phyloP scores from a whole-genome alignment of 2,888 invertebrate species.

The Stomorhina lunata region DNA sequence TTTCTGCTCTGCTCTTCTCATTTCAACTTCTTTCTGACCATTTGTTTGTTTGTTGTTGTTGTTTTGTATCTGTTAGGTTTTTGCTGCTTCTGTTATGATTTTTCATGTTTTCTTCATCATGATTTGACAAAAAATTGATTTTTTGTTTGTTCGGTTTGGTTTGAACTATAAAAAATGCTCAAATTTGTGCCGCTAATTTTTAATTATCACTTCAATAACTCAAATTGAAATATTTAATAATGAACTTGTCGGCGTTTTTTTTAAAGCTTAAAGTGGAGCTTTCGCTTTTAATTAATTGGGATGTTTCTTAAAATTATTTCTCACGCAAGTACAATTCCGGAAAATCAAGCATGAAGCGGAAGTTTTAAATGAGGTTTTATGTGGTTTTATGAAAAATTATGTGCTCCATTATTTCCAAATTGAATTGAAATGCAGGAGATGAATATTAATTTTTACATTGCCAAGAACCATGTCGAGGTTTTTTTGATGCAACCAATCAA shows the following conservation, averaged over 20 bases:
- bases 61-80: not conserved
- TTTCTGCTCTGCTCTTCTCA: not conserved
- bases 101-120: not conserved
- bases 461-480: no score
- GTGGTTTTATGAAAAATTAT: no score
- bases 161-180: not conserved
- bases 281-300: not conserved
- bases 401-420: no score
- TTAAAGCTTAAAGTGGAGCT: not conserved
- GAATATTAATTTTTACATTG: no score
- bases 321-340: not conserved
- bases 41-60: not conserved
- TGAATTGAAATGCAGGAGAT: no score
- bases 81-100: not conserved
- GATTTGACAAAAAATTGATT: not conserved
- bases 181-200: conserved; percentile 18
- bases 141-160: not conserved
- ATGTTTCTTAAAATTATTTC: not conserved
- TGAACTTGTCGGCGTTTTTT: not conserved
- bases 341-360: not conserved
- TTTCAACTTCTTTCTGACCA: not conserved
- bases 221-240: not conserved
- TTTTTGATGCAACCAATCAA: no score
- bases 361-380: no score
- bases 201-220: conserved; percentile 1